These are phyloP conservation scores for Megalops cyprinoides DNA, from an alignment of 2,797 vertebrate genomes.

Conservation along the genomic window DNA sequence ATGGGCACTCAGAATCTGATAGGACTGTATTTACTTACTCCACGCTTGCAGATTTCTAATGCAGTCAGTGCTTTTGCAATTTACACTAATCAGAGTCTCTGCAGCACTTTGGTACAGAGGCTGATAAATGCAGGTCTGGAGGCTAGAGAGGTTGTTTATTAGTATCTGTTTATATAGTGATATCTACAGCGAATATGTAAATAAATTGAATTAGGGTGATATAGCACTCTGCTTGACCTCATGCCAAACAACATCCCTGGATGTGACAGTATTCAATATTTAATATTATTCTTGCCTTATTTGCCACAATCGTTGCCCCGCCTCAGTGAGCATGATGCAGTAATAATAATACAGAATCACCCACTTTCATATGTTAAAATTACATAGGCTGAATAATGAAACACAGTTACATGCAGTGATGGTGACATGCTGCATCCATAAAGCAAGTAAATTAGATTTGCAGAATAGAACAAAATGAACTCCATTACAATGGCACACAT, in stretches of 20 bases:
- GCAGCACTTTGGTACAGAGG: not conserved
- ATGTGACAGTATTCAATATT: not conserved
- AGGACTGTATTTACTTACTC: too few species aligned
- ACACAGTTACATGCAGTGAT: not conserved
- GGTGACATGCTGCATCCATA: not conserved
- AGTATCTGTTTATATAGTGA: not conserved
- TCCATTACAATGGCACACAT: not conserved
- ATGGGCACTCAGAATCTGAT: too few species aligned
- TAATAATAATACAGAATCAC: not conserved
- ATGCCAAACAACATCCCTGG: not conserved
- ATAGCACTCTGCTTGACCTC: not conserved
- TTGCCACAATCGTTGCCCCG: not conserved
- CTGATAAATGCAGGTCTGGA: not conserved
- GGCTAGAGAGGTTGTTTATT: not conserved
- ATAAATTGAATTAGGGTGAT: conserved; percentile 9
- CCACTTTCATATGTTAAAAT: too few species aligned
- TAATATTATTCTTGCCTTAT: not conserved
- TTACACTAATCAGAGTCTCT: not conserved
- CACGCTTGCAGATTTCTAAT: too few species aligned
- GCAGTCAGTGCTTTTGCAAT: not conserved
- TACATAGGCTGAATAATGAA: not conserved
- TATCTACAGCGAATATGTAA: not conserved
- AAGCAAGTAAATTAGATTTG: not conserved
- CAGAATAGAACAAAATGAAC: not conserved
- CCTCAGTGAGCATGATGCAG: not conserved